Base-by-base conservation (phyloP, 2,888 invertebrate genomes). In the Cephus pygmeus region DNA sequence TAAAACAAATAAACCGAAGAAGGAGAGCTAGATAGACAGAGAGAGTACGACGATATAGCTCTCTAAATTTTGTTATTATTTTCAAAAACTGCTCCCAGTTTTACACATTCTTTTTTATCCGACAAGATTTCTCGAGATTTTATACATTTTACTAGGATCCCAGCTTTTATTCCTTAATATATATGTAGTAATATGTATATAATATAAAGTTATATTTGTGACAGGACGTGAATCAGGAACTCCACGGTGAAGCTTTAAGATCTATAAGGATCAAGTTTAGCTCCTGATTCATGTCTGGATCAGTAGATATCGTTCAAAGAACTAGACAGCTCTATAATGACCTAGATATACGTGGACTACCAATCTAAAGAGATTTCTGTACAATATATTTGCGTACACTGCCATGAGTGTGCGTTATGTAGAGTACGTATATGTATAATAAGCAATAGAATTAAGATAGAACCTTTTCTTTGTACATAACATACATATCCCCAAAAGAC, bases 401-500 rank as follows among this genome's bases (percentile, higher is more conserved):
- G 23, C 56, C 71, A 40, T 75, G 68, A 40, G 71, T 77, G 73
- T 36, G 78, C 69, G 71, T 69, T 69, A 78, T 73, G 75, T 75
- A 71, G 75, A 34, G 78, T 81, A 75, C 81, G 79, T 82, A 76
- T 80, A 77, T 79, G 80, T 80, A 73, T 73, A 36, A 77, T 82
- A 80, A 76, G 79, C 79, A 83, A 73, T 82, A 81, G 71, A 71
- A 0, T 31, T 81, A 77, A 79, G 69, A 69, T 82, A 81, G 79
- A 79, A 80, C 71, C 79, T 79, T 84, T 83, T 85, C 84, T 87
- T 88, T 91, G 91, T 91, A 91, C 86, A 91, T 91, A 91, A 91
- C 86, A 90, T 85, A 91, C 90, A 91, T 91, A 90, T 90, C 90
- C 84, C 81, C 82, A 83, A 84, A 85, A 85, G 84, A 81, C 81